These are phyloP conservation scores for Leptinotarsa juncta DNA, from an alignment of 2,888 invertebrate genomes.

Conservation along the genomic window DNA sequence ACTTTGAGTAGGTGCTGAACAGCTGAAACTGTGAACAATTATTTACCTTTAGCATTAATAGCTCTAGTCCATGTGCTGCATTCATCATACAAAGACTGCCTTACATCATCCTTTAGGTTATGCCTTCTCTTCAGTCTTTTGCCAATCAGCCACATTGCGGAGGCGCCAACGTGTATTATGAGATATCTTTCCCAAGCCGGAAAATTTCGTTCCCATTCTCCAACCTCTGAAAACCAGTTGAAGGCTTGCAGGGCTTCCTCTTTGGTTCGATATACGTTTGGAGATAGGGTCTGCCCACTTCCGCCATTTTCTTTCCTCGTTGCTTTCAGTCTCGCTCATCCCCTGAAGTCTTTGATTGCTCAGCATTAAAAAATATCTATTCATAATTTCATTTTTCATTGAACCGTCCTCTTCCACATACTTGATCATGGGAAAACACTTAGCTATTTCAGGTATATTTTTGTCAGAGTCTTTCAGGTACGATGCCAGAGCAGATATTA, in stretches of 20 bases:
- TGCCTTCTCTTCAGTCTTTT: conserved; percentile 90
- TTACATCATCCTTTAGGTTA: conserved; percentile 86
- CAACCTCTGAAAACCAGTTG: conserved; percentile 92
- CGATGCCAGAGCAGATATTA: conserved; percentile 88
- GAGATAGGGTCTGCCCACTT: conserved; percentile 97
- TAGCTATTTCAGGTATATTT: conserved; percentile 76
- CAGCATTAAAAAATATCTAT: conserved; percentile 90
- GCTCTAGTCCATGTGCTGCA: conserved; percentile 83
- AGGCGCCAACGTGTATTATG: conserved; percentile 92
- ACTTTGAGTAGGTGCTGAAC: neutral
- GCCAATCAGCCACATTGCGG: conserved; percentile 93
- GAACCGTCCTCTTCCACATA: conserved; percentile 77
- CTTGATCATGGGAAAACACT: conserved; percentile 80
- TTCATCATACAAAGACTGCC: conserved; percentile 90
- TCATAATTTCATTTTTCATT: conserved; percentile 80
- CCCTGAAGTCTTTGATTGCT: conserved; percentile 68
- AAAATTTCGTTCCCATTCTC: conserved; percentile 92
- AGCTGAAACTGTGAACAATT: neutral
- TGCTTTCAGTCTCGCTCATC: conserved; percentile 68
- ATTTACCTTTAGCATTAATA: conserved; percentile 75
- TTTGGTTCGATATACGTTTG: conserved; percentile 93
- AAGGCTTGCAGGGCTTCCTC: conserved; percentile 92
- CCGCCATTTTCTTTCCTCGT: conserved; percentile 93
- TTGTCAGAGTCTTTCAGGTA: conserved; percentile 73
- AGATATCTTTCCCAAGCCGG: conserved; percentile 85